Evolutionary conservation across 2,113 vertebrate species (phyloP).

Genomic region (Tachysurus fulvidraco): DNA sequence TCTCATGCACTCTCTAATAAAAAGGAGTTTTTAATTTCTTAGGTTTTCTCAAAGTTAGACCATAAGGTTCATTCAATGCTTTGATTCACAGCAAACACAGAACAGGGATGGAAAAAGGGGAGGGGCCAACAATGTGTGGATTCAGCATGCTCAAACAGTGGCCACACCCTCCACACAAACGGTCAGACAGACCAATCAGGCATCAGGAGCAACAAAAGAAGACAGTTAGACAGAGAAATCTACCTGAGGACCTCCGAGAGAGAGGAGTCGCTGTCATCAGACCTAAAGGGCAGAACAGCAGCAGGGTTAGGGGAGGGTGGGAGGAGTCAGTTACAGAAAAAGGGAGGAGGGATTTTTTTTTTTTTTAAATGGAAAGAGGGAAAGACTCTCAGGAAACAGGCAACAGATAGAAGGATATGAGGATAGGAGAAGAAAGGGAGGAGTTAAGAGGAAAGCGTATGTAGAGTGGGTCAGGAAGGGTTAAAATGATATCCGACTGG

Average conservation of each 20-base stretch:
- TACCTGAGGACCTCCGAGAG: constrained; percentile 99
- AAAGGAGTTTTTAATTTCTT: not conserved
- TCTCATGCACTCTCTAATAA: not conserved
- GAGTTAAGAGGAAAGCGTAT: constrained; percentile 50
- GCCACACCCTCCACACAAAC: constrained; percentile 46
- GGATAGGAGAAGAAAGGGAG: constrained; percentile 48
- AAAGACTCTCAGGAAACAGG: constrained; percentile 46
- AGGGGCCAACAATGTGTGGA: constrained; percentile 41
- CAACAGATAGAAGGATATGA: constrained; percentile 37
- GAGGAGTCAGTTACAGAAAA: constrained; percentile 52
- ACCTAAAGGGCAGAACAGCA: constrained; percentile 98
- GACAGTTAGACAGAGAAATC: constrained; percentile 76
- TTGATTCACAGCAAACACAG: constrained; percentile 52
- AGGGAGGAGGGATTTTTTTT: constrained; percentile 2
- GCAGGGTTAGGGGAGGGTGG: constrained; percentile 82
- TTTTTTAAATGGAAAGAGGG: not conserved
- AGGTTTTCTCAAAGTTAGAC: constrained; percentile 12
- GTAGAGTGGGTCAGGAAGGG: constrained; percentile 48
- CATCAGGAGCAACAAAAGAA: constrained; percentile 48
- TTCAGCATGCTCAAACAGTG: constrained; percentile 64
- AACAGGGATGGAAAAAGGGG: constrained; percentile 46
- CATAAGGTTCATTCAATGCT: constrained; percentile 60
- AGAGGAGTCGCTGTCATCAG: constrained; percentile 99
- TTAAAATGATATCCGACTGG: constrained; percentile 40
- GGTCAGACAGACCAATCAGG: constrained; percentile 59